phyloP scores from a whole-genome alignment of 1,140 invertebrate genomes.

The Drosophila fuyamai region DNA sequence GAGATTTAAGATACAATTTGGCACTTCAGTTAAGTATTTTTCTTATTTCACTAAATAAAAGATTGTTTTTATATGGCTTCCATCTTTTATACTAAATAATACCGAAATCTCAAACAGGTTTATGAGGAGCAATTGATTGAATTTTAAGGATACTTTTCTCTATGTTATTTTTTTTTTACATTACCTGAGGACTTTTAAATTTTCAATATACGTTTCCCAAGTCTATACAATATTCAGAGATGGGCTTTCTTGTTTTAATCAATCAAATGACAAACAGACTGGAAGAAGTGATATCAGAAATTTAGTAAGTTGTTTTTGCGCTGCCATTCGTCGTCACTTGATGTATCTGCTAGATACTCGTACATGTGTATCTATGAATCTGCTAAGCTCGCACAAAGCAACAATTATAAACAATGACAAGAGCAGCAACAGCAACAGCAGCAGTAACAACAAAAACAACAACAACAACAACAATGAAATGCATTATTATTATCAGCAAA shows the following conservation, averaged over 20 bases:
- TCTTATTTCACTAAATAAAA: no score
- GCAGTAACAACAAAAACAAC: background rate
- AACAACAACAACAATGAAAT: constrained; percentile 58
- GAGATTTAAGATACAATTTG: no score
- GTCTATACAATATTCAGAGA: background rate
- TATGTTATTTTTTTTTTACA: no score
- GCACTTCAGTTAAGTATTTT: no score
- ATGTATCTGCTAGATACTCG: constrained; percentile 35
- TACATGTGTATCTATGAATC: constrained; percentile 59
- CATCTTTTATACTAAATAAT: no score
- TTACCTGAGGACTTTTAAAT: no score
- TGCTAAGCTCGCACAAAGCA: constrained; percentile 57
- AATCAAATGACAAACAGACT: constrained; percentile 41
- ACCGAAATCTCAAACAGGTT: no score
- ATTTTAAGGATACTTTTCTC: no score
- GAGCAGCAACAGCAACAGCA: constrained; percentile 40
- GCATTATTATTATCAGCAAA: constrained; percentile 81
- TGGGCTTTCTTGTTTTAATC: constrained; percentile 53
- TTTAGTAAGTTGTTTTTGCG: constrained; percentile 9
- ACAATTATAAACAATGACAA: constrained; percentile 75
- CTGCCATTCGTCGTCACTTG: constrained; percentile 22
- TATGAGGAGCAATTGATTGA: no score
- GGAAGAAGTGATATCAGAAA: constrained; percentile 31
- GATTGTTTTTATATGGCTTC: no score
- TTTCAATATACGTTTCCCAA: background rate